Percentiles rank a stretch among this genome's conserved stretches.
Conservation (phyloP, 2,113 vertebrate genomes). For the Fulica atra region DNA sequence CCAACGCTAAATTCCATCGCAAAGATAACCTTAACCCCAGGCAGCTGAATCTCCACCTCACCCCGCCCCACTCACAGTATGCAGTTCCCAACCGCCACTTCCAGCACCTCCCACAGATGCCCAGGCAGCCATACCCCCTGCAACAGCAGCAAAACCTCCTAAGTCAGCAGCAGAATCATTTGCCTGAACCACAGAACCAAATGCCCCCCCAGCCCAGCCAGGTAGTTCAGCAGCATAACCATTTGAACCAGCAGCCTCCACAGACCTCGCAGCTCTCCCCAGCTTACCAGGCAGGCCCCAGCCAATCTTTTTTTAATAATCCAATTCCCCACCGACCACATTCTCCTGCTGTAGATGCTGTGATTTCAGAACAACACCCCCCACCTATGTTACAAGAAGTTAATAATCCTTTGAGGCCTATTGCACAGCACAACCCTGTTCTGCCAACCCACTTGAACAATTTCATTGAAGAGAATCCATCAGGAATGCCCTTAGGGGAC, state of each 20-base stretch:
- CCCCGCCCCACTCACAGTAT: constrained; percentile 86
- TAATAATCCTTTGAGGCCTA: constrained; percentile 82
- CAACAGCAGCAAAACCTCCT: constrained; percentile 79
- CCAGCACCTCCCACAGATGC: constrained; percentile 85
- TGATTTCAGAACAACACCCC: constrained; percentile 78
- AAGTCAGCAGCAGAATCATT: constrained; percentile 77
- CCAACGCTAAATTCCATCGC: constrained; percentile 86
- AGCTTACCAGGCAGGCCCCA: constrained; percentile 83
- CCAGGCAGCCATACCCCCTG: constrained; percentile 86
- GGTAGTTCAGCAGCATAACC: constrained; percentile 79
- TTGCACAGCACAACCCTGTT: constrained; percentile 84
- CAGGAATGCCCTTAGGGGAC: constrained; percentile 85
- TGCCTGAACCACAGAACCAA: constrained; percentile 76
- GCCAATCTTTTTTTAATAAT: constrained; percentile 86
- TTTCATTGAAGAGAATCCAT: constrained; percentile 88
- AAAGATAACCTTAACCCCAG: constrained; percentile 90
- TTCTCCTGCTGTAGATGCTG: constrained; percentile 87
- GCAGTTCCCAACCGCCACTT: constrained; percentile 80
- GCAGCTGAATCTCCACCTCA: constrained; percentile 88
- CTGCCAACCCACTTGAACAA: constrained; percentile 87
- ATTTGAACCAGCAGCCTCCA: constrained; percentile 73
- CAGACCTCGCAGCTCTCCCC: constrained; percentile 84
- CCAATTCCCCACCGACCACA: constrained; percentile 86
- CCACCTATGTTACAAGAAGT: constrained; percentile 83
- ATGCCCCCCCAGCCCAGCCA: constrained; percentile 81